phyloP scores from a whole-genome alignment of 92 coral and sea anemone species.

The Chrysogorgia sp. region DNA sequence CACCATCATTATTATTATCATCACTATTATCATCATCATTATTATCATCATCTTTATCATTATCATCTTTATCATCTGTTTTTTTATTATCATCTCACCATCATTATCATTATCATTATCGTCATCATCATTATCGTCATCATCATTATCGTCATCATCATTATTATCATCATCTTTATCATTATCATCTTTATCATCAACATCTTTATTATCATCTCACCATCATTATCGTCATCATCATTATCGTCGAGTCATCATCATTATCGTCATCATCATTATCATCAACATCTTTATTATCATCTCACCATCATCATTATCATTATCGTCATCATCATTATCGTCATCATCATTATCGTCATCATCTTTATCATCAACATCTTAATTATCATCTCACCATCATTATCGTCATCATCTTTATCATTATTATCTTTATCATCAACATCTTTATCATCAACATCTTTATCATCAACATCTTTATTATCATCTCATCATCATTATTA shows the following conservation, averaged over 20 bases:
- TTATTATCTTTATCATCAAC: not conserved
- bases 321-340: not conserved
- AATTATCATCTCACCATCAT: no score
- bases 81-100: not conserved
- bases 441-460: no score
- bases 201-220: not conserved
- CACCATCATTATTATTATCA: slow-evolving; percentile 3
- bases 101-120: not conserved
- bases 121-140: not conserved
- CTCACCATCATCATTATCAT: not conserved
- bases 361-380: not conserved
- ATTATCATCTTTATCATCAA: not conserved
- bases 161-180: not conserved
- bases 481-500: not conserved
- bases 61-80: not conserved
- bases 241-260: not conserved
- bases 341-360: not conserved
- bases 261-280: not conserved
- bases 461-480: no score
- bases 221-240: not conserved
- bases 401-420: not conserved
- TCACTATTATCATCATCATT: not conserved
- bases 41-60: not conserved
- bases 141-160: not conserved
- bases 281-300: not conserved